phyloP scores from a whole-genome alignment of 1,140 invertebrate genomes.

The Monomorium pharaonis region DNA sequence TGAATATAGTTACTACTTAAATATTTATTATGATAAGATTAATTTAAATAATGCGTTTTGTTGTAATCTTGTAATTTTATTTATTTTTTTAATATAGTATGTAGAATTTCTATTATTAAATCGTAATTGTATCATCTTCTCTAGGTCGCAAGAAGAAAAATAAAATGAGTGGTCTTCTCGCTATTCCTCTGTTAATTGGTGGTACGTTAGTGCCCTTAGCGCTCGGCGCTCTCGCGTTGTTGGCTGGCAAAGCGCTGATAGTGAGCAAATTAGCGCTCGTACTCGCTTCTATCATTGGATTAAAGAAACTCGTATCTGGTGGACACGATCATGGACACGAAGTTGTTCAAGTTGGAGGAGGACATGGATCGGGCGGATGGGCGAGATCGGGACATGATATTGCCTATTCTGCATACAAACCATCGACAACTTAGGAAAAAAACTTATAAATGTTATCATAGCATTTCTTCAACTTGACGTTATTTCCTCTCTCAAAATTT shows the following conservation, averaged over 20 bases:
- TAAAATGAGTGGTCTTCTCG: conserved; percentile 89
- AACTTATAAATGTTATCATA: conserved; percentile 35
- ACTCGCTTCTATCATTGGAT: conserved; percentile 92
- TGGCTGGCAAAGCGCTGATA: conserved; percentile 93
- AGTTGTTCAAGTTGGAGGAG: conserved; percentile 89
- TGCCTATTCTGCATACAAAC: conserved; percentile 83
- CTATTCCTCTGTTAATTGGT: conserved; percentile 91
- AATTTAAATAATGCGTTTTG: neutral
- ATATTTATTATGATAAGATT: neutral
- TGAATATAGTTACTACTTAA: neutral
- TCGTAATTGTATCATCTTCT: conserved; percentile 29
- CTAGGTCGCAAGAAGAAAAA: conserved; percentile 89
- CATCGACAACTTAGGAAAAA: conserved; percentile 75
- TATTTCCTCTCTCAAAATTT: conserved; percentile 43
- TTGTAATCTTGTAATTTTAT: neutral
- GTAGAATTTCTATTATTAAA: neutral
- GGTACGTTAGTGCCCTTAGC: conserved; percentile 92
- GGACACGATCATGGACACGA: conserved; percentile 89
- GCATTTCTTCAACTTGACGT: conserved; percentile 33
- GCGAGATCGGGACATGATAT: conserved; percentile 83
- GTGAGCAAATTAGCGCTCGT: conserved; percentile 93
- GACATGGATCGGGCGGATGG: conserved; percentile 86
- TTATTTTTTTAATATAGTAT: neutral
- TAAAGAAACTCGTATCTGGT: conserved; percentile 91
- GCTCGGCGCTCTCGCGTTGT: conserved; percentile 90